These are phyloP conservation scores for Galaxea fascicularis DNA, from an alignment of 92 coral and sea anemone genomes.

Conservation along the genomic window DNA sequence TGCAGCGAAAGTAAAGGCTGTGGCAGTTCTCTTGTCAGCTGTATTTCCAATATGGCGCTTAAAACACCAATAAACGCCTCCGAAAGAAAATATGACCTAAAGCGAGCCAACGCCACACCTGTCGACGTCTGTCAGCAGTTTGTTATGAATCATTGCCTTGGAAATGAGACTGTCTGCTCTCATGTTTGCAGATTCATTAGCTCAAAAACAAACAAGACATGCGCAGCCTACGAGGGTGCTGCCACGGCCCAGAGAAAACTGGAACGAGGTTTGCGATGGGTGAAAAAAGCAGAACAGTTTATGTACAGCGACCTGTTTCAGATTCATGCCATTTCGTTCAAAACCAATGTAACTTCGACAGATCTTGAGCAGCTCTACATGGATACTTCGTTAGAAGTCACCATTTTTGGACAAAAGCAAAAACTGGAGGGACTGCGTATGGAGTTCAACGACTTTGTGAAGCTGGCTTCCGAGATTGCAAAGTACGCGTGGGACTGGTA, in stretches of 20 bases:
- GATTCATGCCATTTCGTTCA: conserved; percentile 89
- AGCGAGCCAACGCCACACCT: conserved; percentile 18
- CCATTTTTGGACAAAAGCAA: conserved; percentile 93
- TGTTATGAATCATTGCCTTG: conserved; percentile 66
- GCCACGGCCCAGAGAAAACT: conserved; percentile 71
- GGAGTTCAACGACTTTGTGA: conserved; percentile 83
- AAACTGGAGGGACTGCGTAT: conserved; percentile 79
- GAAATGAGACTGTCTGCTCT: conserved; percentile 59
- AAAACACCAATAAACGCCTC: background rate
- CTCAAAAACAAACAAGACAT: conserved; percentile 71
- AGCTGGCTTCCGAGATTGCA: conserved; percentile 91
- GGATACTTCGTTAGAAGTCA: conserved; percentile 88
- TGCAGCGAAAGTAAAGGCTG: conserved; percentile 57
- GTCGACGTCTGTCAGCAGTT: conserved; percentile 76
- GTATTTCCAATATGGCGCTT: background rate
- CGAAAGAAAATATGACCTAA: conserved; percentile 1
- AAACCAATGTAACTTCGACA: conserved; percentile 74
- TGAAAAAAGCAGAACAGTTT: conserved; percentile 73
- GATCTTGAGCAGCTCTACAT: conserved; percentile 69
- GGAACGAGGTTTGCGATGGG: conserved; percentile 81
- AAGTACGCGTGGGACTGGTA: conserved; percentile 95
- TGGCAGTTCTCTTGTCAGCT: background rate
- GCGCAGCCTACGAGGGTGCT: conserved; percentile 77
- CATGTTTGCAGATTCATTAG: conserved; percentile 61
- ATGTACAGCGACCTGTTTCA: conserved; percentile 77